phyloP scores from a whole-genome alignment of 2,888 invertebrate genomes.

The Drosophila affinis region DNA sequence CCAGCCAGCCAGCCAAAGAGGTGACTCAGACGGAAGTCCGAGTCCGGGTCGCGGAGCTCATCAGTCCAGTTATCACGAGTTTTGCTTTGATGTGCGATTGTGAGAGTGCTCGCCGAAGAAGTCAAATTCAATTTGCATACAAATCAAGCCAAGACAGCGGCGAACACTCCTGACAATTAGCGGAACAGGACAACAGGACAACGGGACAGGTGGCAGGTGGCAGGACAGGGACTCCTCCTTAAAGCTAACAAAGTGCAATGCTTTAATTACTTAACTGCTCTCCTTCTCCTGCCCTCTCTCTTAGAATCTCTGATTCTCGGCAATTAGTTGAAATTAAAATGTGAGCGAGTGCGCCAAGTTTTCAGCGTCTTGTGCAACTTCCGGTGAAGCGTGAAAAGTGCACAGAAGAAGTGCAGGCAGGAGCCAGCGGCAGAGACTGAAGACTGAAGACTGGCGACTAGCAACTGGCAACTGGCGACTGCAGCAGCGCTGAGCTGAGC shows the following conservation, averaged over 20 bases:
- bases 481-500: slow-evolving; percentile 27
- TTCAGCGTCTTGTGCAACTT: slow-evolving; percentile 67
- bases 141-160: slow-evolving; percentile 67
- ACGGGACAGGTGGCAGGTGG: slow-evolving; percentile 14
- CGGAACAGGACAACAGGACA: slow-evolving; percentile 1
- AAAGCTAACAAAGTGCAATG: slow-evolving; percentile 70
- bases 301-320: slow-evolving; percentile 41
- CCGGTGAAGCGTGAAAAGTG: slow-evolving; percentile 64
- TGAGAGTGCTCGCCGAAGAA: slow-evolving; percentile 21
- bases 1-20: slow-evolving; percentile 40
- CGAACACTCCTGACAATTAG: slow-evolving; percentile 64
- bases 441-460: background rate
- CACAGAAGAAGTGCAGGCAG: slow-evolving; percentile 23
- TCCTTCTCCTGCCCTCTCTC: background rate
- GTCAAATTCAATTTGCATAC: slow-evolving; percentile 77
- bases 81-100: slow-evolving; percentile 60
- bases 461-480: background rate
- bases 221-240: slow-evolving; percentile 37
- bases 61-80: slow-evolving; percentile 42
- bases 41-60: slow-evolving; percentile 31
- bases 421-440: slow-evolving; percentile 36
- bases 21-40: slow-evolving; percentile 39
- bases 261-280: slow-evolving; percentile 76
- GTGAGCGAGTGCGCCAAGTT: slow-evolving; percentile 59
- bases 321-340: slow-evolving; percentile 80